These are phyloP conservation scores for Calliphora vicina DNA, from an alignment of 1,140 invertebrate species.

Conservation along the genomic window DNA sequence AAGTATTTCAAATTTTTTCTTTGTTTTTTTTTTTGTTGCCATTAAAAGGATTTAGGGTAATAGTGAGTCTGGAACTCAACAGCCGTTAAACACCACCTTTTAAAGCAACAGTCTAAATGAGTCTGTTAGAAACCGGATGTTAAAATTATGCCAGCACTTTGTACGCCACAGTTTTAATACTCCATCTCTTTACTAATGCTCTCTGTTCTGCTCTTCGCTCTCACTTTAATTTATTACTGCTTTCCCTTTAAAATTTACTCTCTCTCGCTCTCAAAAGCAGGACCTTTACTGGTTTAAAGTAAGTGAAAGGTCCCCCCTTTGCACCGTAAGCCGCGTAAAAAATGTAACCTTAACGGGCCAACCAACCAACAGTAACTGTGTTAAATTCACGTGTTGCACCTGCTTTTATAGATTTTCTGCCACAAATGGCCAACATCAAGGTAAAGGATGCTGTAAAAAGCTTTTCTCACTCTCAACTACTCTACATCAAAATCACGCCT, in stretches of 20 bases:
- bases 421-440: not conserved
- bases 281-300: not conserved
- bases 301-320: not conserved
- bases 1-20: no score
- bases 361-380: conserved; percentile 7
- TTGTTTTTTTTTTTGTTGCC: no score
- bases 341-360: not conserved
- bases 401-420: not conserved
- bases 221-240: not conserved
- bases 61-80: no score
- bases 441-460: not conserved
- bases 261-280: no score
- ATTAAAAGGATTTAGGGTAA: no score
- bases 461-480: not conserved
- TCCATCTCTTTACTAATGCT: not conserved
- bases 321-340: not conserved
- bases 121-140: not conserved
- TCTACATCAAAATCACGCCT: not conserved
- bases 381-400: conserved; percentile 5
- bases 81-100: not conserved
- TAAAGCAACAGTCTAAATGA: not conserved
- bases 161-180: no score
- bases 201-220: not conserved
- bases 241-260: not conserved
- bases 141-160: not conserved